Evolutionary conservation across 37 sponge, comb jelly and placozoan species (phyloP).

Genomic region (Agelas oroides): DNA sequence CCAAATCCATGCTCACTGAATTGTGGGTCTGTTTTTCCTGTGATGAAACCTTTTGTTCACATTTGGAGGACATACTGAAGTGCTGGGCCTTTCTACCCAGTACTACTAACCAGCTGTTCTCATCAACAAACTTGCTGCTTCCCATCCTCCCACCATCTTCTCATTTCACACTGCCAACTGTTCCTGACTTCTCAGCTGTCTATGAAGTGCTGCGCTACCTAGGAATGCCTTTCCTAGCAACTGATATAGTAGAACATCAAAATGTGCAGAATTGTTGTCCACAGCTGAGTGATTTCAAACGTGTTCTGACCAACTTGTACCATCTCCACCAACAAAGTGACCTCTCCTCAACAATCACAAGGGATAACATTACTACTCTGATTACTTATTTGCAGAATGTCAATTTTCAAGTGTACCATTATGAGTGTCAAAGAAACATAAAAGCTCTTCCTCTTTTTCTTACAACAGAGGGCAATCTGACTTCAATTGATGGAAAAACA

Average conservation of each 20-base stretch:
- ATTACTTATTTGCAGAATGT: constrained; percentile 36
- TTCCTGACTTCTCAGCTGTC: background rate
- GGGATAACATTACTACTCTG: background rate
- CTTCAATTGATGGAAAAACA: background rate
- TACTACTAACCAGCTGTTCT: constrained; percentile 18
- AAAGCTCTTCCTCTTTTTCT: constrained; percentile 57
- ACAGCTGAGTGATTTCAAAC: background rate
- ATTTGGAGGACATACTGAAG: constrained; percentile 1
- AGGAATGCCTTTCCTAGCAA: constrained; percentile 37
- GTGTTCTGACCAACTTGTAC: constrained; percentile 10
- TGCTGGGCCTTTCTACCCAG: constrained; percentile 48
- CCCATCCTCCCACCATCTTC: constrained; percentile 12
- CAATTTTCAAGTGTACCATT: constrained; percentile 1
- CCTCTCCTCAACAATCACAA: background rate
- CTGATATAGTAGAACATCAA: background rate
- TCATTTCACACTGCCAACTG: too few species aligned
- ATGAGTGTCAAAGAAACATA: background rate
- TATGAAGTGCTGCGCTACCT: background rate
- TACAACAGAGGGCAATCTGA: constrained; percentile 23
- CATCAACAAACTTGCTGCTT: background rate
- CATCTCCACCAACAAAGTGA: background rate
- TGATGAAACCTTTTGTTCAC: constrained; percentile 14
- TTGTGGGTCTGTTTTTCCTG: constrained; percentile 31
- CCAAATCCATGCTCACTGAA: background rate
- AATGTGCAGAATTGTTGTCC: constrained; percentile 2